Evolutionary conservation across 2,113 vertebrate species (phyloP).

Genomic region (Hydrochoerus hydrochaeris): DNA sequence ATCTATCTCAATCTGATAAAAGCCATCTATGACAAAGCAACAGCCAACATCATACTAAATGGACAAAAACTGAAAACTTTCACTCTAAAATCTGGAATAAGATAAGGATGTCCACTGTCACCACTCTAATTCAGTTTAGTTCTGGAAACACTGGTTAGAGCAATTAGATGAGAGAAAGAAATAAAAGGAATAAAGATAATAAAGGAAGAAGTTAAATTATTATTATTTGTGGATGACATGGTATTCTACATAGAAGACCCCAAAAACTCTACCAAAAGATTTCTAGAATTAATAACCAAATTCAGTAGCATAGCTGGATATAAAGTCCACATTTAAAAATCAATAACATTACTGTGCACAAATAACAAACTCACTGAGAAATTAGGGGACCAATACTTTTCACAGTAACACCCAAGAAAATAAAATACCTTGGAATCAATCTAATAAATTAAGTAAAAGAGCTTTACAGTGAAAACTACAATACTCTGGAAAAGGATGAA

Average conservation of each 20-base stretch:
- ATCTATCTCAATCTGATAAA: not conserved
- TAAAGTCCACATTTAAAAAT: not conserved
- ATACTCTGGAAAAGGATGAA: not conserved
- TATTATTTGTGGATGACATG: not conserved
- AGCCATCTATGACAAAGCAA: not conserved
- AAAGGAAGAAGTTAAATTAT: not conserved
- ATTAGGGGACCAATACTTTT: not conserved
- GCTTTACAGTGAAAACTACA: not conserved
- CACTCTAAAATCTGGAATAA: not conserved
- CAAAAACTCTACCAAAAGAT: not conserved
- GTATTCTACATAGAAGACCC: not conserved
- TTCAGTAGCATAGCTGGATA: not conserved
- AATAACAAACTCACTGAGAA: not conserved
- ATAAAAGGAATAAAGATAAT: not conserved
- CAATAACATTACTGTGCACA: not conserved
- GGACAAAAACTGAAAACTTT: not conserved
- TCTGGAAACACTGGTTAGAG: not conserved
- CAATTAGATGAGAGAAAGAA: not conserved
- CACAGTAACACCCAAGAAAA: not conserved
- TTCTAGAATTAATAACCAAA: not conserved
- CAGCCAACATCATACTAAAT: not conserved
- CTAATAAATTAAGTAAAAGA: not conserved
- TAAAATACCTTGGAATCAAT: not conserved
- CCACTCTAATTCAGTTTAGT: not conserved
- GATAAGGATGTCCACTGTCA: not conserved